Percentiles rank a stretch among this genome's conserved stretches.
phyloP scores from a whole-genome alignment of 1,140 invertebrate species.

The Drosophila navojoa region DNA sequence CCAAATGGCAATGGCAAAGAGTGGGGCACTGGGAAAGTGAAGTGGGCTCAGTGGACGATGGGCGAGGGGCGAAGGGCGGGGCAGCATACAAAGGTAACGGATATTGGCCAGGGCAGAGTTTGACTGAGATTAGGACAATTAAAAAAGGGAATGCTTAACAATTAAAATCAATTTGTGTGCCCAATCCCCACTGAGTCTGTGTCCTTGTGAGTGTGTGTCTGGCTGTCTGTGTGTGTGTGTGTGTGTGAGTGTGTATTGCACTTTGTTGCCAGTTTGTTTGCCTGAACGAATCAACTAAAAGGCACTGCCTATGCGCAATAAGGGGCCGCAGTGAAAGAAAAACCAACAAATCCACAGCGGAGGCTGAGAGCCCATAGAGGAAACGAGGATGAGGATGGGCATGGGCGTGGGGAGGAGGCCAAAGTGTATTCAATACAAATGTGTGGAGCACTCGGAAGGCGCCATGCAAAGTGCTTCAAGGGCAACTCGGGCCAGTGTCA shows the following conservation, averaged over 20 bases:
- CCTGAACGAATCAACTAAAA: slow-evolving; percentile 75
- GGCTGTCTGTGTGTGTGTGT: slow-evolving; percentile 16
- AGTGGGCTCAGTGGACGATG: not conserved
- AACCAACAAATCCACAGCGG: slow-evolving; percentile 47
- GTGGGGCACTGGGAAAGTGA: slow-evolving; percentile 7
- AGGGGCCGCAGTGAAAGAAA: slow-evolving; percentile 47
- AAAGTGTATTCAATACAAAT: slow-evolving; percentile 25
- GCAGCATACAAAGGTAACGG: slow-evolving; percentile 54
- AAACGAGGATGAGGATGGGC: too few relatives aligned
- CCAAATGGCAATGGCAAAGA: slow-evolving; percentile 62
- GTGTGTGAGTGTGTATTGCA: slow-evolving; percentile 25
- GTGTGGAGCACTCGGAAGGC: slow-evolving; percentile 27
- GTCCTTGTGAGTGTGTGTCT: not conserved
- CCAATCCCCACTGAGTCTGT: not conserved
- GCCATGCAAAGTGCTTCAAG: slow-evolving; percentile 19
- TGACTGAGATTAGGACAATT: slow-evolving; percentile 76
- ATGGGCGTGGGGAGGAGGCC: not conserved
- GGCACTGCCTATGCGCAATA: slow-evolving; percentile 32
- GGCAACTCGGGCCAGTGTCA: slow-evolving; percentile 45
- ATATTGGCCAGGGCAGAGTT: slow-evolving; percentile 69
- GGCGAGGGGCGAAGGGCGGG: not conserved
- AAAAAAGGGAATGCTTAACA: slow-evolving; percentile 80
- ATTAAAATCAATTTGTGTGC: slow-evolving; percentile 81
- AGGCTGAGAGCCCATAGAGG: not conserved
- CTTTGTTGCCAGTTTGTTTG: slow-evolving; percentile 77